phyloP scores from a whole-genome alignment of 2,113 vertebrate genomes.

The Apteryx owenii region DNA sequence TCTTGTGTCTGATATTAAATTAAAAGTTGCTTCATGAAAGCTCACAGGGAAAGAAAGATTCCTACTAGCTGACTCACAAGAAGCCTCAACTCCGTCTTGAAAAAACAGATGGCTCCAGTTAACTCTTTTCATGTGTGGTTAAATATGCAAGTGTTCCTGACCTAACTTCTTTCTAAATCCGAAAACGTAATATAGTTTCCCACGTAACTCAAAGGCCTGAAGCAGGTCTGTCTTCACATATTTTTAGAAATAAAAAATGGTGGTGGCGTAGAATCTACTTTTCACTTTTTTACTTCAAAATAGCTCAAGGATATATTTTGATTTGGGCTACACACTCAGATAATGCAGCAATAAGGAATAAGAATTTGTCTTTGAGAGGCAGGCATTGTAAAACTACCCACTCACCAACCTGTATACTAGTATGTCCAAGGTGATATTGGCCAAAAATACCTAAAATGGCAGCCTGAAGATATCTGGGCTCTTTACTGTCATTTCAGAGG shows the following conservation, averaged over 20 bases:
- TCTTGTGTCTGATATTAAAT: background rate
- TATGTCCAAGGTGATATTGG: background rate
- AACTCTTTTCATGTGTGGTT: background rate
- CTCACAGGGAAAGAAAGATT: background rate
- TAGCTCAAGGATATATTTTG: background rate
- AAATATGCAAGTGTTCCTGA: background rate
- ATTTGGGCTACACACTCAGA: background rate
- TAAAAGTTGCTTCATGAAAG: slow-evolving; percentile 5
- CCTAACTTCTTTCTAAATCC: background rate
- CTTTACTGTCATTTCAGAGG: background rate
- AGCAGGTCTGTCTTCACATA: background rate
- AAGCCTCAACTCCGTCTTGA: background rate
- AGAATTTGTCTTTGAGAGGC: background rate
- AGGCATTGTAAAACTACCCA: background rate
- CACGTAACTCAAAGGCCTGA: background rate
- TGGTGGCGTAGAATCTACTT: background rate
- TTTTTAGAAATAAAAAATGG: background rate
- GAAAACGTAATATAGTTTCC: background rate
- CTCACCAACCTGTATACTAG: background rate
- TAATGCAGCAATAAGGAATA: background rate
- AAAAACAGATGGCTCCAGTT: slow-evolving; percentile 33
- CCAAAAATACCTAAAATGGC: background rate
- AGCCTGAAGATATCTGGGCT: background rate
- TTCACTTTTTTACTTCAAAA: background rate
- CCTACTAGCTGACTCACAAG: slow-evolving; percentile 13